phyloP scores from a whole-genome alignment of 2,113 vertebrate genomes.

The Cinclus mexicanus region DNA sequence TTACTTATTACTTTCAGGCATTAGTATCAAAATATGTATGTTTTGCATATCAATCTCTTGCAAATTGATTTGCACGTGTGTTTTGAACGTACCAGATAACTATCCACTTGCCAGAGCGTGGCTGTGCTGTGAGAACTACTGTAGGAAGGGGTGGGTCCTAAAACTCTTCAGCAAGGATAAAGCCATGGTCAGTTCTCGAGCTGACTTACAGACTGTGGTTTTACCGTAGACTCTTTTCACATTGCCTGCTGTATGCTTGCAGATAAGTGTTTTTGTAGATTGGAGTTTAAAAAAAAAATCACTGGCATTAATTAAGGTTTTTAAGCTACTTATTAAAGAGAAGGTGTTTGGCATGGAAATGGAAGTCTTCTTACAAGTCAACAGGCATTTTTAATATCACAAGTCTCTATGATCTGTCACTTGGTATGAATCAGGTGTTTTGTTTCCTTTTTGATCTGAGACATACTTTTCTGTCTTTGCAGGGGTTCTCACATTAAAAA shows the following conservation, averaged over 20 bases:
- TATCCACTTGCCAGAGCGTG: accelerated
- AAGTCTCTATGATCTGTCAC: not conserved
- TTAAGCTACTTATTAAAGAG: not conserved
- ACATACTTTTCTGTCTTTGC: not conserved
- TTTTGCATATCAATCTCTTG: not conserved
- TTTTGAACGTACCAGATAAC: not conserved
- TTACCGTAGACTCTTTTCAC: not conserved
- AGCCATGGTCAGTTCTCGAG: accelerated
- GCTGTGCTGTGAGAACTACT: not conserved
- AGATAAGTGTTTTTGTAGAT: not conserved
- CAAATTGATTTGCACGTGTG: accelerated
- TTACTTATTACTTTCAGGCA: accelerated
- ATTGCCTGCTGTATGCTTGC: not conserved
- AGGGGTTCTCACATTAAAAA: not conserved
- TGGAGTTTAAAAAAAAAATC: not conserved
- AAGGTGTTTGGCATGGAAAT: not conserved
- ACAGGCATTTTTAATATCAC: not conserved
- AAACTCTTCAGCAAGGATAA: not conserved
- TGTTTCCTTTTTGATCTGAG: not conserved
- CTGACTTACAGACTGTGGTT: not conserved
- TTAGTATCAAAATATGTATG: not conserved
- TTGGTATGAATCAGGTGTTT: not conserved
- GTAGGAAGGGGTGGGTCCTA: accelerated
- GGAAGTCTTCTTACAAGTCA: not conserved
- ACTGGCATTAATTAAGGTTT: not conserved